Conservation (phyloP, 1,140 invertebrate species). For the Ganaspis sp. region DNA sequence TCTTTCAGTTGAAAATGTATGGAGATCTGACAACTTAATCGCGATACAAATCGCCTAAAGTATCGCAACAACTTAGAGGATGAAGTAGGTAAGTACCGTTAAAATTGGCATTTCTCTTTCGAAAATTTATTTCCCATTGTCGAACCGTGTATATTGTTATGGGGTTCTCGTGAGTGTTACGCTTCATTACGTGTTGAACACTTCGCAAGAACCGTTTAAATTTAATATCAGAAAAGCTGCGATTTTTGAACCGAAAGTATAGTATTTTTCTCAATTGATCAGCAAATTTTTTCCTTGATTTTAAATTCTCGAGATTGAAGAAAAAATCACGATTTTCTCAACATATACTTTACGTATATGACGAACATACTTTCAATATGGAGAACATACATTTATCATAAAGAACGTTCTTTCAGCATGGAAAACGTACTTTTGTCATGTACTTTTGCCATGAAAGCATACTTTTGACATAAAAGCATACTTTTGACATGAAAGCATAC, state of each 20-base stretch:
- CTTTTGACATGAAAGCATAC: no score
- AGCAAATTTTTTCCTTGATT: no score
- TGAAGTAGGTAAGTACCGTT: neutral
- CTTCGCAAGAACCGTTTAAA: neutral
- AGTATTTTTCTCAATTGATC: no score
- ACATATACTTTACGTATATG: no score
- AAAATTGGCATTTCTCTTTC: constrained; percentile 5
- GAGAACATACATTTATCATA: no score
- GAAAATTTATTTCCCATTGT: constrained; percentile 14
- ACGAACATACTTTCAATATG: no score
- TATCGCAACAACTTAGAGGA: neutral
- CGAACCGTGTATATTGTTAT: neutral
- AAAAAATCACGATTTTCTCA: no score
- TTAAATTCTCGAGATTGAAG: no score
- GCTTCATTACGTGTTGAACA: constrained; percentile 2
- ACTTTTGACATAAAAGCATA: no score
- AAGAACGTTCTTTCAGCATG: no score
- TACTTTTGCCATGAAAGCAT: no score
- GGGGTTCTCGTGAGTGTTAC: constrained; percentile 1
- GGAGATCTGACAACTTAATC: neutral
- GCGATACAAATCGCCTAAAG: neutral
- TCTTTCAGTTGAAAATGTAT: neutral
- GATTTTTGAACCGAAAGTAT: neutral
- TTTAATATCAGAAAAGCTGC: neutral
- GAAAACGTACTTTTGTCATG: no score